Evolutionary conservation across 2,888 invertebrate species (phyloP).

Genomic region (Stenotaenia linearis): DNA sequence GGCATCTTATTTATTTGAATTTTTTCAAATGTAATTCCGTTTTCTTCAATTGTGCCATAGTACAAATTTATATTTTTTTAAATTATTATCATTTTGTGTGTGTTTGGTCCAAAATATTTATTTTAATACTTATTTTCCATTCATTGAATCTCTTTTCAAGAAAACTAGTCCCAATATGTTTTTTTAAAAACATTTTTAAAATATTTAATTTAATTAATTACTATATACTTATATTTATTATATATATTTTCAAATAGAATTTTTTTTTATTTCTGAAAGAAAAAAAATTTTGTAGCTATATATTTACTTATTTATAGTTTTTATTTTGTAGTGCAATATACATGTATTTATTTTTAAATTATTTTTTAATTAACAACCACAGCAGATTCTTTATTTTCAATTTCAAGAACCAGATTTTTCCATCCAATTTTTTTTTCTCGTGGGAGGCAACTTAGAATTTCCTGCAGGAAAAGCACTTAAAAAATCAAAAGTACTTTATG

Average conservation of each 20-base stretch:
- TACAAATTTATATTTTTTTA: conserved; percentile 4
- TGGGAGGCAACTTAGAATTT: conserved; percentile 16
- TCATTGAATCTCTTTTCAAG: not conserved
- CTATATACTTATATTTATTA: not conserved
- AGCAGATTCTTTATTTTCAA: not conserved
- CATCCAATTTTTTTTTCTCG: not conserved
- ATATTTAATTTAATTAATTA: not conserved
- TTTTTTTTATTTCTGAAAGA: not conserved
- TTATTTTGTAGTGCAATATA: not conserved
- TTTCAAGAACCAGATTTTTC: not conserved
- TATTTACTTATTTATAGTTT: not conserved
- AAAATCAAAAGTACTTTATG: conserved; percentile 26
- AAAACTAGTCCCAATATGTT: not conserved
- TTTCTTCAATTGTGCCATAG: conserved; percentile 1
- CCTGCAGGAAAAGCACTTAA: conserved; percentile 24
- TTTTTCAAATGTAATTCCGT: not conserved
- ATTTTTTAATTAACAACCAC: not conserved
- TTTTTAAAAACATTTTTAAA: too few relatives aligned
- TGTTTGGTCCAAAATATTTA: not conserved
- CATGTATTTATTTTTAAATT: not conserved
- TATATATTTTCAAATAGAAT: not conserved
- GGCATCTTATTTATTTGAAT: not conserved
- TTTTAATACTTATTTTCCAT: conserved; percentile 20
- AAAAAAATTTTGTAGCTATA: not conserved
- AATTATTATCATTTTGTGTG: not conserved